A percentile compares a stretch with the other conserved stretches of the same genome.
phyloP scores from a whole-genome alignment of 2,113 vertebrate species.

The Falco punctatus region DNA sequence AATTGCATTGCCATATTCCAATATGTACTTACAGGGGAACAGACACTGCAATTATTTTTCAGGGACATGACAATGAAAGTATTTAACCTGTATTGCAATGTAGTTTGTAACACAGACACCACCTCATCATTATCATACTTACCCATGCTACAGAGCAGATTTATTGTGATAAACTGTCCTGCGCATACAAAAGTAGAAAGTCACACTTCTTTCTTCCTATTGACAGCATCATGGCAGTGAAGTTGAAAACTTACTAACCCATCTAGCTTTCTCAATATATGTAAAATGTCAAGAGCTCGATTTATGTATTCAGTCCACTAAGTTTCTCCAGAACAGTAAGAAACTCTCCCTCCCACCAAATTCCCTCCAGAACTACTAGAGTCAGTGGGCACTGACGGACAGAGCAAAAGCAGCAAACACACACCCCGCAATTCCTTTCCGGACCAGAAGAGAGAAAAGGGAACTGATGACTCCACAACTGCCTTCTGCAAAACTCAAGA shows the following conservation, averaged over 20 bases:
- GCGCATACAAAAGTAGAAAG: neutral
- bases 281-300: neutral
- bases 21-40: neutral
- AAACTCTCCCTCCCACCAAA: neutral
- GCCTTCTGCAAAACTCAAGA: neutral
- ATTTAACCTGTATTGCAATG: neutral
- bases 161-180: neutral
- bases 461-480: neutral
- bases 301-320: neutral
- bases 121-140: neutral
- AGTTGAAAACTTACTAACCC: neutral
- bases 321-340: neutral
- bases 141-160: neutral
- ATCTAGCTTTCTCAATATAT: neutral
- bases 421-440: neutral
- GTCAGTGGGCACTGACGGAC: fast-evolving
- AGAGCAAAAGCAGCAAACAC: neutral
- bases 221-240: neutral
- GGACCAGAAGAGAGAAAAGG: neutral
- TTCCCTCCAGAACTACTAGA: neutral
- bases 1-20: neutral
- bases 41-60: neutral
- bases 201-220: neutral
- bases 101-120: neutral
- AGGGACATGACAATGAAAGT: neutral